These are phyloP conservation scores for Picus viridis DNA, from an alignment of 2,797 vertebrate species.

Conservation along the genomic window DNA sequence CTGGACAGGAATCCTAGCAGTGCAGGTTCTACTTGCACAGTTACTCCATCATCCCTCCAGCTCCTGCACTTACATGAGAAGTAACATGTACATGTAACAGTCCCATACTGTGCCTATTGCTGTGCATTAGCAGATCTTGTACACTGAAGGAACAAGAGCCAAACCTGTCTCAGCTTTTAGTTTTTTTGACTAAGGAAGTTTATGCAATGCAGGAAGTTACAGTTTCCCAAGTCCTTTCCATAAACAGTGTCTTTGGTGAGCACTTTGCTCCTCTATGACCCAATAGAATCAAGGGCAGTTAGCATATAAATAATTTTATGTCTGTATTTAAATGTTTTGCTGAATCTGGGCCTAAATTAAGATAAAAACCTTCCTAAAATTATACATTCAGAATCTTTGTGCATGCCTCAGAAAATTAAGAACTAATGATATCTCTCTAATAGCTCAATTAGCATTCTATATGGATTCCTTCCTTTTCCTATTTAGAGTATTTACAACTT, in stretches of 20 bases:
- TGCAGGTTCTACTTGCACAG: background rate
- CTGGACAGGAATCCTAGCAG: background rate
- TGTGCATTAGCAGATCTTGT: background rate
- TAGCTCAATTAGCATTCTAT: background rate
- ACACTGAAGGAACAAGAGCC: background rate
- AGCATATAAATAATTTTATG: background rate
- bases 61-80: background rate
- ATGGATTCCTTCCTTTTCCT: background rate
- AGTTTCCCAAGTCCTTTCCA: slow-evolving; percentile 45
- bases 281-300: background rate
- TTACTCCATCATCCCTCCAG: background rate
- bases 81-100: background rate
- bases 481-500: background rate
- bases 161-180: slow-evolving; percentile 15
- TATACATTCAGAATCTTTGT: background rate
- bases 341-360: background rate
- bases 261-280: slow-evolving; percentile 8
- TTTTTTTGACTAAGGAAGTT: slow-evolving; percentile 39
- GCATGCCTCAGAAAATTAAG: background rate
- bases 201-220: slow-evolving; percentile 45
- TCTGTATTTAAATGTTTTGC: background rate
- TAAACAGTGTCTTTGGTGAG: slow-evolving; percentile 35
- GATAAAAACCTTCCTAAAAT: background rate
- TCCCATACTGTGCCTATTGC: background rate
- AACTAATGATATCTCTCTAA: background rate